A percentile compares a stretch with the other conserved stretches of the same genome.
phyloP scores from a whole-genome alignment of 2,797 vertebrate genomes.

The Cuculus canorus region DNA sequence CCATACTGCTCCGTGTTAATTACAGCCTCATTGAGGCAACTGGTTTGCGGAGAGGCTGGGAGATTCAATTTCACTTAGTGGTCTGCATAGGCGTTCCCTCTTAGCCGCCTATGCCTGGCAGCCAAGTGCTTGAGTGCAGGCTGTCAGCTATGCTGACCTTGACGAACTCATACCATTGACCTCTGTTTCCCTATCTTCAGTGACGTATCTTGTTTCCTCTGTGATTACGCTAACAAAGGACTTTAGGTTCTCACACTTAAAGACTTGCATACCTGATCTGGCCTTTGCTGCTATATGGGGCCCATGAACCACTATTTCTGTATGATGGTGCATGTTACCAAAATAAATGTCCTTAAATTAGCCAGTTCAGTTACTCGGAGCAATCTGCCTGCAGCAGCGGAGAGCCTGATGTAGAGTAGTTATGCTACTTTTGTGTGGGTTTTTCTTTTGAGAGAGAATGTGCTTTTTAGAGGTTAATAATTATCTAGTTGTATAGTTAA shows the following conservation, averaged over 20 bases:
- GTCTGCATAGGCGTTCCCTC: neutral
- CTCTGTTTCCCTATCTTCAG: neutral
- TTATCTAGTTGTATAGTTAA: neutral
- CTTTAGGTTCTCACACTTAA: neutral
- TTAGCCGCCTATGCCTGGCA: neutral
- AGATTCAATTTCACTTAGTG: neutral
- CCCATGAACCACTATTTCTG: neutral
- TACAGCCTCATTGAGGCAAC: neutral
- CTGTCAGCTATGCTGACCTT: neutral
- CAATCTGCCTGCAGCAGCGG: neutral
- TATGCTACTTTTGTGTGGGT: neutral
- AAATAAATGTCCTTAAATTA: conserved; percentile 32
- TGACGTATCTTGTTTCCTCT: neutral
- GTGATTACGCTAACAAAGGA: neutral
- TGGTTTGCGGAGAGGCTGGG: neutral
- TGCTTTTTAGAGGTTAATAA: neutral
- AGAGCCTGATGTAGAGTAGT: neutral
- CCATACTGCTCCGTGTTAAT: neutral
- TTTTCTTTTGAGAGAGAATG: neutral
- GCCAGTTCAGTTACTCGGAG: neutral
- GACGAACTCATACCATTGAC: neutral
- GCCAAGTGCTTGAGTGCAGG: neutral
- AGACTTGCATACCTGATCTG: neutral
- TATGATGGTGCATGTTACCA: neutral
- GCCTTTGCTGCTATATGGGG: neutral